Percentiles rank a stretch among this genome's conserved stretches.
phyloP scores from a whole-genome alignment of 2,113 vertebrate genomes.

The Rhinoptilus africanus region DNA sequence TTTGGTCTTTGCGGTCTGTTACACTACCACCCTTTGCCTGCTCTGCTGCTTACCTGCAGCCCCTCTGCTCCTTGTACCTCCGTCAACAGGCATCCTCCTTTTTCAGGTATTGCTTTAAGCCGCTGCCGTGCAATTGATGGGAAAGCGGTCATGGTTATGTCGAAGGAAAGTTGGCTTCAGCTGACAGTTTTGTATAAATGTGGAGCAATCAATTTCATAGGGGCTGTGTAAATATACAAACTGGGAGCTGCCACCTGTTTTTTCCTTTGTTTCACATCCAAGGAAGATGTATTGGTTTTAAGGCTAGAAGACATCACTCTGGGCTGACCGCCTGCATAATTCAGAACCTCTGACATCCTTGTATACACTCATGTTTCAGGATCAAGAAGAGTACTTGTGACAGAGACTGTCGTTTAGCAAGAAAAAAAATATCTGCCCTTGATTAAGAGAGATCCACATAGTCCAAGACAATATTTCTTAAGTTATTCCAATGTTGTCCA shows the following conservation, averaged over 20 bases:
- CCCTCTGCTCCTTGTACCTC: background rate
- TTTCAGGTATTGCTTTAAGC: background rate
- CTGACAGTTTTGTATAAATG: background rate
- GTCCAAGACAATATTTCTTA: background rate
- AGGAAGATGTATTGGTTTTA: background rate
- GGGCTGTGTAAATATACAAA: background rate
- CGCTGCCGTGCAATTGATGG: background rate
- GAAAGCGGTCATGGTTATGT: background rate
- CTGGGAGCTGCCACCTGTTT: background rate
- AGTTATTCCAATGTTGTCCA: background rate
- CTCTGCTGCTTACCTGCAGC: background rate
- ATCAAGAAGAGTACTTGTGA: background rate
- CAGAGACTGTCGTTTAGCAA: background rate
- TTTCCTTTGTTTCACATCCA: background rate
- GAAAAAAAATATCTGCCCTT: background rate
- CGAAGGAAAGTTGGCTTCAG: background rate
- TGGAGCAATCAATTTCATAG: background rate
- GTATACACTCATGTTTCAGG: background rate
- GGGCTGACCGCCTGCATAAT: background rate
- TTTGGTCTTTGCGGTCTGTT: background rate
- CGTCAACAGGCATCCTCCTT: background rate
- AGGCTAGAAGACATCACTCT: background rate
- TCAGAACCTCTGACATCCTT: background rate
- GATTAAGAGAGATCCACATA: background rate
- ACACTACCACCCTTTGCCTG: background rate